Evolutionary conservation across 2,888 invertebrate species (phyloP), one percentile per base, ranked within the genome.

Genomic region (Seira sanloemensis): DNA sequence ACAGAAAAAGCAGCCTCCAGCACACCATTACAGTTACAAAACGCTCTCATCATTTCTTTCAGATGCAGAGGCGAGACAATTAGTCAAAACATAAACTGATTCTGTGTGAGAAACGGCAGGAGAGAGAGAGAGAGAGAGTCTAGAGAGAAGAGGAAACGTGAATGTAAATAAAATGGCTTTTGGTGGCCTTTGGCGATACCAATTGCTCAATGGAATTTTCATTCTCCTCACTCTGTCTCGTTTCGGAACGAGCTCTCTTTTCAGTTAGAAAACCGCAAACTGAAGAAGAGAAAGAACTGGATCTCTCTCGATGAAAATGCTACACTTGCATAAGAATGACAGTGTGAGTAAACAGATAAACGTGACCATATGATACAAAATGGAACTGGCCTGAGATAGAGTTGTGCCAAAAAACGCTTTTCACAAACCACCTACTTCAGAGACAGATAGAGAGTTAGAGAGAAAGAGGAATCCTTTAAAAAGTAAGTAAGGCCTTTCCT

Each of bases 141-240:
- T n/a, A n/a, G n/a, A n/a, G n/a, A n/a, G n/a, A n/a, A 46, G 23
- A 78, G 68, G 68, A 50, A 67, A 78, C 18, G 62, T 27, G 62
- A 78, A 72, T 78, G 62, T 27, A 71, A 78, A 72, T 78, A 72
- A 72, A 72, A 72, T 65, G 50, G 37, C 71, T 72, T 37, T 16
- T 2, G 37, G 72, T 1, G 18, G 72, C 72, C 72, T 62, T 62
- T 16, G 72, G 78, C 78, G 27, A 78, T 37, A 78, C 37, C 26
- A 69, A 69, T 62, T 37, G 21, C 7, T 37, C 9, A 75, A 25
- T 37, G 37, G 37, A 37, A 37, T 7, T 37, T 37, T 37, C 37
- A 37, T 62, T 62, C 62, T 69, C n/a, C 58, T 16, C 19, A 16
- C 62, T 21, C 21, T 25, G n/a, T 24, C 26, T 37, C 18, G 50